Conservation (phyloP, 2,888 invertebrate species). For the Epirrhoe alternata region DNA sequence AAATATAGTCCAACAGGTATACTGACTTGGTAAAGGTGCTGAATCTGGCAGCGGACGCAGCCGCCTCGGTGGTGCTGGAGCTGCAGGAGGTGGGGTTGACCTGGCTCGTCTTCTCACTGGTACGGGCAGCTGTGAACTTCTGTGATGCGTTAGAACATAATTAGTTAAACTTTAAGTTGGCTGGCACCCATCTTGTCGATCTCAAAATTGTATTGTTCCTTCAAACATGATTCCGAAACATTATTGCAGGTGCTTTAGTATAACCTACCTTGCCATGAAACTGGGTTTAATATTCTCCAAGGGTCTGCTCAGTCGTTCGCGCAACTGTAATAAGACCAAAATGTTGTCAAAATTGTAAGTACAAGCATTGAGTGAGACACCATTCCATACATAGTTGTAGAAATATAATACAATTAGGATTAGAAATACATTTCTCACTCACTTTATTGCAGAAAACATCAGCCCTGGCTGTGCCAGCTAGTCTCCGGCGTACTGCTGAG, state of each 20-base stretch:
- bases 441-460: conserved; percentile 81
- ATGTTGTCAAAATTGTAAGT: background rate
- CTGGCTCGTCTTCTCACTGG: conserved; percentile 72
- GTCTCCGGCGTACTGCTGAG: conserved; percentile 85
- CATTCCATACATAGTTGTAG: background rate
- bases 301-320: conserved; percentile 73
- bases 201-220: too few relatives aligned
- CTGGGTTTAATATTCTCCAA: conserved; percentile 67
- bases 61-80: conserved; percentile 66
- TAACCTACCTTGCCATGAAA: conserved; percentile 62
- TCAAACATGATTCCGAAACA: too few relatives aligned
- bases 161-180: background rate
- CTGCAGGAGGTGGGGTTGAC: conserved; percentile 74
- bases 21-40: conserved; percentile 75
- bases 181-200: too few relatives aligned
- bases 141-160: conserved; percentile 36
- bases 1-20: background rate
- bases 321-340: conserved; percentile 59
- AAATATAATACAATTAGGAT: background rate
- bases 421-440: conserved; percentile 13
- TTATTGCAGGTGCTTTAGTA: background rate
- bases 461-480: conserved; percentile 84
- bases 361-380: background rate
- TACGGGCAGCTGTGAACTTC: conserved; percentile 74
- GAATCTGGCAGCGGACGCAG: conserved; percentile 77